A percentile compares a stretch with the other conserved stretches of the same genome.
These are phyloP conservation scores for Sarcophaga bullata DNA, from an alignment of 1,140 invertebrate species.

Conservation along the genomic window DNA sequence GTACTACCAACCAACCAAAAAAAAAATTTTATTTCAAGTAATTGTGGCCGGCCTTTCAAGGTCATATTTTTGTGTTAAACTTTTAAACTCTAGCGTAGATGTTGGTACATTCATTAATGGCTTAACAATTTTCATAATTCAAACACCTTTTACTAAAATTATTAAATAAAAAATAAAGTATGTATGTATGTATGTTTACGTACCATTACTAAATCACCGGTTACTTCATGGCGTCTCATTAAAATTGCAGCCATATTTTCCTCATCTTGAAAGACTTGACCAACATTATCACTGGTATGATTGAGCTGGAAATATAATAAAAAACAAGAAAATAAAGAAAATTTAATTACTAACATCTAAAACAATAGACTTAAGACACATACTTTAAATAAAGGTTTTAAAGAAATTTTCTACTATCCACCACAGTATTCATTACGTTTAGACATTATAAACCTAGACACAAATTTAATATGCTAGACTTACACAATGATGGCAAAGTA, in stretches of 20 bases:
- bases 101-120: no score
- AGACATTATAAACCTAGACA: no score
- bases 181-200: conserved; percentile 64
- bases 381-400: neutral
- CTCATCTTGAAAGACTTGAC: conserved; percentile 87
- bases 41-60: conserved; percentile 33
- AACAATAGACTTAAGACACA: neutral
- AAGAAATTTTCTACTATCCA: no score
- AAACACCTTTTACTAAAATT: conserved; percentile 25
- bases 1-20: neutral
- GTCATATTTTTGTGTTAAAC: conserved; percentile 3
- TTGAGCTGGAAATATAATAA: conserved; percentile 67
- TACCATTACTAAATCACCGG: conserved; percentile 85
- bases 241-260: conserved; percentile 85
- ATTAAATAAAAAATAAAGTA: neutral
- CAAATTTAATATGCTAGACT: no score
- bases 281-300: conserved; percentile 73
- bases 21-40: conserved; percentile 2
- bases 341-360: neutral
- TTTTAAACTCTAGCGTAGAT: neutral
- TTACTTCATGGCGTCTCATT: conserved; percentile 78
- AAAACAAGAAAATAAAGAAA: conserved; percentile 25
- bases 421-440: no score
- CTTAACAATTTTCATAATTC: neutral
- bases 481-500: no score